Evolutionary conservation across 1,140 invertebrate genomes (phyloP), one percentile per base, ranked within the genome.

Genomic region (Matsumurasca onukii): DNA sequence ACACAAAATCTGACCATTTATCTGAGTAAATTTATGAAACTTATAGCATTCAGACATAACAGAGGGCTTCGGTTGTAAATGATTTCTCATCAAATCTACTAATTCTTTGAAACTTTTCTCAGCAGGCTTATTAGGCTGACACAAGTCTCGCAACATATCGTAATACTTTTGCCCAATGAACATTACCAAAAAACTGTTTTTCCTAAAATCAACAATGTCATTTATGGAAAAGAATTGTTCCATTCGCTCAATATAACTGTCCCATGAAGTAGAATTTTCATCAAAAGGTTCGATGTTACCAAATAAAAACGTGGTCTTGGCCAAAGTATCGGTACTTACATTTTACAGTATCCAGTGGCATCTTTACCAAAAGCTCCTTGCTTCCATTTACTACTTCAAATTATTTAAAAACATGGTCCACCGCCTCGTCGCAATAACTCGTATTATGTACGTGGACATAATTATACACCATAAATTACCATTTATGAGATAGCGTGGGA

Each of bases 11-110:
- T n/a, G n/a, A n/a, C n/a, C n/a, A n/a, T n/a, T n/a, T n/a, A n/a
- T n/a, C n/a, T n/a, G n/a, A n/a, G n/a, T n/a, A n/a, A n/a, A n/a
- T n/a, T n/a, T n/a, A n/a, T n/a, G n/a, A n/a, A n/a, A n/a, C n/a
- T n/a, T n/a, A n/a, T n/a, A n/a, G n/a, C n/a, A n/a, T 34, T 34
- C 63, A 49, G 30, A 66, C 24, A 66, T 31, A 45, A 45, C 39
- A 45, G 39, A 45, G n/a, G 39, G 39, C 39, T 45, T 45, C 9
- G 39, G 39, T 45, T 45, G 39, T n/a, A 45, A 45, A 45, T 45
- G 39, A 12, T 9, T 12, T n/a, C n/a, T 45, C n/a, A 45, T 45
- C 39, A 45, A 45, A 45, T 45, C n/a, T n/a, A 45, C 39, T 12
- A 45, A n/a, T 45, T 45, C 39, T 12, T 45, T n/a, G n/a, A 12